Evolutionary conservation across 2,797 vertebrate species (phyloP).

Genomic region (Pangasius djambal): DNA sequence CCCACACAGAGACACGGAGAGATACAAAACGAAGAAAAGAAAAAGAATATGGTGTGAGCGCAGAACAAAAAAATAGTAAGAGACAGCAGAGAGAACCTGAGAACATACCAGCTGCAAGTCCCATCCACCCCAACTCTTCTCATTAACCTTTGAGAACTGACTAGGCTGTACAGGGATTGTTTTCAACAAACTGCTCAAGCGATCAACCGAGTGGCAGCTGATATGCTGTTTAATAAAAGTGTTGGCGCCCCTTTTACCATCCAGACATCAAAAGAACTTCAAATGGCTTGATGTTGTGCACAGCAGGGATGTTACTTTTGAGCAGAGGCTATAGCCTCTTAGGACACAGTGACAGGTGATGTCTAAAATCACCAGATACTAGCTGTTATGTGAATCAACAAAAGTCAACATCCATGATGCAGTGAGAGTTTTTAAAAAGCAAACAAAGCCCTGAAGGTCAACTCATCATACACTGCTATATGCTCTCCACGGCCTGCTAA

Average conservation of each 20-base stretch:
- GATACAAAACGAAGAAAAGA: constrained; percentile 18
- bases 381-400: background rate
- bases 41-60: constrained; percentile 10
- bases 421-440: constrained; percentile 1
- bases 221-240: constrained; percentile 46
- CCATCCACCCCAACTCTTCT: constrained; percentile 46
- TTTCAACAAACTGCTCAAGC: constrained; percentile 46
- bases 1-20: constrained; percentile 18
- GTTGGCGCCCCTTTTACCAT: constrained; percentile 34
- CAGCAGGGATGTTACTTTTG: constrained; percentile 1
- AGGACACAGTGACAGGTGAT: constrained; percentile 2
- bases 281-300: constrained; percentile 23
- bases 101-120: constrained; percentile 48
- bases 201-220: constrained; percentile 31
- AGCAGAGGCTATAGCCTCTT: background rate
- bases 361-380: constrained; percentile 12
- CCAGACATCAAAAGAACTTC: constrained; percentile 37
- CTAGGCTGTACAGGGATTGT: constrained; percentile 64
- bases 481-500: constrained; percentile 14
- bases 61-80: constrained; percentile 35
- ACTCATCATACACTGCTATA: constrained; percentile 4
- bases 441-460: constrained; percentile 21
- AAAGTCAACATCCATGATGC: constrained; percentile 4
- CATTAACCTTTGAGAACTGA: constrained; percentile 56
- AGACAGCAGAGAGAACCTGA: constrained; percentile 50